Evolutionary conservation across 2,888 invertebrate species (phyloP).

Genomic region (Caenorhabditis wallacei): DNA sequence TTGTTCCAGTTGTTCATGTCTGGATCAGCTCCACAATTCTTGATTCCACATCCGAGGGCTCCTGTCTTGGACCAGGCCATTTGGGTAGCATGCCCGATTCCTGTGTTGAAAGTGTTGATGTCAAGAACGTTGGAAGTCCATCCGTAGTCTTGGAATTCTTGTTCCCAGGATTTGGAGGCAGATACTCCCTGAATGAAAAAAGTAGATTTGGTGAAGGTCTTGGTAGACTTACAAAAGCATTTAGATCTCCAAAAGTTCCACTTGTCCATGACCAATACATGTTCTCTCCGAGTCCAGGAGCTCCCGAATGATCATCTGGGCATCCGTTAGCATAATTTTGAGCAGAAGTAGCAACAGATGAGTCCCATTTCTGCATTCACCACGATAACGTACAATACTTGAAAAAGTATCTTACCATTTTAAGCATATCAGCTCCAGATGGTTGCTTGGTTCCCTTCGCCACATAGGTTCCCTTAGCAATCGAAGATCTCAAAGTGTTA

Average conservation of each 20-base stretch:
- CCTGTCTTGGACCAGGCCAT: conserved; percentile 8
- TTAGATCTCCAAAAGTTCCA: conserved; percentile 1
- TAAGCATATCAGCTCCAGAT: conserved; percentile 4
- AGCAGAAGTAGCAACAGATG: not conserved
- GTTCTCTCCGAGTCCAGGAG: conserved; percentile 2
- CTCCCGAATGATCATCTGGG: not conserved
- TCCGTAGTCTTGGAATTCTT: not conserved
- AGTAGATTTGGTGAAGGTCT: not conserved
- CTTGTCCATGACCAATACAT: conserved; percentile 5
- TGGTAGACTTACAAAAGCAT: not conserved
- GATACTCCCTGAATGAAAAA: not conserved
- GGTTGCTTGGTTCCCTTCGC: conserved; percentile 6
- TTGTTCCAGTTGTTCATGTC: conserved; percentile 3
- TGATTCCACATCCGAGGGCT: conserved; percentile 8
- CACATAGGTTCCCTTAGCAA: not conserved
- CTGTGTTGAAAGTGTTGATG: not conserved
- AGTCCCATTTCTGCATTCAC: conserved; percentile 3
- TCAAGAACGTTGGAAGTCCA: conserved; percentile 1
- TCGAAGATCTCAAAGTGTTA: not conserved
- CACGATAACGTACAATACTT: too few species aligned
- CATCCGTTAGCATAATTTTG: not conserved
- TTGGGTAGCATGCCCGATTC: conserved; percentile 10
- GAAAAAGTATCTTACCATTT: not conserved
- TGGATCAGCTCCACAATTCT: conserved; percentile 9
- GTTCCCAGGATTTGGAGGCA: conserved; percentile 4